phyloP scores from a whole-genome alignment of 2,797 vertebrate species.

The Crocidura indochinensis region DNA sequence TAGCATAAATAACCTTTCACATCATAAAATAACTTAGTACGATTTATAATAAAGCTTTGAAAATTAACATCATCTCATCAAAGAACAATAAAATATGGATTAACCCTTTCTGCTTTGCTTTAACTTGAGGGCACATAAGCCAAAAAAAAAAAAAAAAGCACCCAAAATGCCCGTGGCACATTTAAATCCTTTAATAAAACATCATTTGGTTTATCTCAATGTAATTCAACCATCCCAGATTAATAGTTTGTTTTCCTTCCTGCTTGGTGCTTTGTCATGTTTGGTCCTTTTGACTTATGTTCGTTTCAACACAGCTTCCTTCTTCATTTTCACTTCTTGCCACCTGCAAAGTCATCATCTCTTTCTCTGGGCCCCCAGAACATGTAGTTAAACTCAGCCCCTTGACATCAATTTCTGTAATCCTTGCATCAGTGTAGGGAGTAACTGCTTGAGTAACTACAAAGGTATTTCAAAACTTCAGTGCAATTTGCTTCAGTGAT shows the following conservation, averaged over 20 bases:
- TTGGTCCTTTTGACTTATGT: constrained; percentile 74
- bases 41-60: constrained; percentile 90
- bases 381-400: constrained; percentile 88
- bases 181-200: constrained; percentile 77
- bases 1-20: constrained; percentile 90
- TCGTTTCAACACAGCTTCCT: constrained; percentile 77
- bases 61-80: constrained; percentile 87
- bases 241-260: constrained; percentile 74
- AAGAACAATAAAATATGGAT: constrained; percentile 87
- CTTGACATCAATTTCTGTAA: constrained; percentile 86
- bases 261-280: constrained; percentile 78
- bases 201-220: constrained; percentile 67
- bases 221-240: constrained; percentile 75
- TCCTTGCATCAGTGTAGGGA: constrained; percentile 89
- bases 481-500: constrained; percentile 89
- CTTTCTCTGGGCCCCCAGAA: constrained; percentile 86
- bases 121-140: constrained; percentile 81
- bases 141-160: constrained; percentile 57
- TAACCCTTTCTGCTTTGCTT: constrained; percentile 78
- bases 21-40: constrained; percentile 92
- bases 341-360: constrained; percentile 89
- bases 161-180: constrained; percentile 82
- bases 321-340: constrained; percentile 75
- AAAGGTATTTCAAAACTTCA: constrained; percentile 91
- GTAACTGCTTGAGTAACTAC: constrained; percentile 90